A percentile compares a stretch with the other conserved stretches of the same genome.
phyloP scores from a whole-genome alignment of 2,113 vertebrate genomes.

The Tricholaema leucomelas region DNA sequence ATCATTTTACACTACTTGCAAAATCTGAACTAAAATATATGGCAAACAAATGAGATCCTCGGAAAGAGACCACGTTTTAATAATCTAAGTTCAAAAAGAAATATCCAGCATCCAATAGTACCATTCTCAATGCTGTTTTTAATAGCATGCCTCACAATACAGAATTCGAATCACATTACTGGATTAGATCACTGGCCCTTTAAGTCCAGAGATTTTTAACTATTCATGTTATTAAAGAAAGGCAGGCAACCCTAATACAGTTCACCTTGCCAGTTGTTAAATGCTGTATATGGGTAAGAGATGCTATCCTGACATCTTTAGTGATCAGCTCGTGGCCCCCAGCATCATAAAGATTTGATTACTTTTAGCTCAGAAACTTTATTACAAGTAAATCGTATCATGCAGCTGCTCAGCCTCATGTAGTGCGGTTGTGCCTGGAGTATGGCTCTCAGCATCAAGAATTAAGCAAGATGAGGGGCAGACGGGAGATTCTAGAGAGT shows the following conservation, averaged over 20 bases:
- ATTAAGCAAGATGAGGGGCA: background rate
- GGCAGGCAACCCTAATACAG: background rate
- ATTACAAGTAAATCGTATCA: slow-evolving; percentile 39
- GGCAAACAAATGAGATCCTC: background rate
- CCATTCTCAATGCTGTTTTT: background rate
- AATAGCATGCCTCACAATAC: background rate
- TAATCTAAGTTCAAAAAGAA: background rate
- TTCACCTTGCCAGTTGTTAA: slow-evolving; percentile 18
- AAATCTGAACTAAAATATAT: background rate
- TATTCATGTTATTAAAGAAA: background rate
- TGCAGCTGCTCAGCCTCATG: slow-evolving; percentile 8
- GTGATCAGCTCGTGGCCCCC: slow-evolving; percentile 20
- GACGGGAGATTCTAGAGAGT: background rate
- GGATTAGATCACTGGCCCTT: background rate
- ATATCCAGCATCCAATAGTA: background rate
- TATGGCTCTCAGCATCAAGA: background rate
- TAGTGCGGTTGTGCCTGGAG: background rate
- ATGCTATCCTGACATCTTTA: slow-evolving; percentile 24
- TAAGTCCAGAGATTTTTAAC: background rate
- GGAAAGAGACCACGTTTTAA: background rate
- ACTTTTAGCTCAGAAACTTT: slow-evolving; percentile 43
- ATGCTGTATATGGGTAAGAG: background rate
- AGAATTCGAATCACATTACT: background rate
- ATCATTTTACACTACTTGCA: background rate
- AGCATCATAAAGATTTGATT: slow-evolving; percentile 28